Evolutionary conservation across 2,113 vertebrate species (phyloP), one percentile per base, ranked within the genome.

Genomic region (Gavialis gangeticus): DNA sequence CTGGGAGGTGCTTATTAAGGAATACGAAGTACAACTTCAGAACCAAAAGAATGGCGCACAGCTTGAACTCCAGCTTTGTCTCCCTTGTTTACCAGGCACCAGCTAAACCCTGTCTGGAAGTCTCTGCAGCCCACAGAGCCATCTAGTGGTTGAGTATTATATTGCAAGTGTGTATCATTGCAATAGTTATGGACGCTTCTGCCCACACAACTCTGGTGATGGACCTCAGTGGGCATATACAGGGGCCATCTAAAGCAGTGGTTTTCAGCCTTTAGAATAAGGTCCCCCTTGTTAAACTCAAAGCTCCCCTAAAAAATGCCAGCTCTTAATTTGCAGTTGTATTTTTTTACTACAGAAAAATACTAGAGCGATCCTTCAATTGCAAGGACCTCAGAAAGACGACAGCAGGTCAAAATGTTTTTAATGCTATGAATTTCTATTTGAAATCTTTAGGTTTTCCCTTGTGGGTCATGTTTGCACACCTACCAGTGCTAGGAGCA

Each of bases 1-100:
- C 80, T 83, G 75, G 83, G 67, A 91, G 89, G 83, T 85, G 69
- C 85, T 91, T 91, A 84, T 81, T 85, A 75, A 91, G 85, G 80
- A 91, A 81, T 60, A 75, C 54, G 46, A 56, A 60, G 63, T 83
- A 75, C 25, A 75, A 91, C 75, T 85, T 69, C 77, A 85, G 82
- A 80, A 82, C 59, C 69, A 46, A 86, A 22, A 66, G 9, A 57
- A n/a, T 85, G 66, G 62, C 28, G 30, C 58, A 34, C 69, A 75
- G 30, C 62, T 85, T 66, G 59, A 78, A 56, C 55, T 59, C n/a
- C 69, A 81, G 10, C 75, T 60, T 60, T 73, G 56, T 37, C 62
- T 56, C 69, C 55, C 76, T 66, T 71, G 21, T 58, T 84, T 67
- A 84, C 27, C 22, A 83, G 66, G 25, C 9, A 9, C 8, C 9